phyloP scores from a whole-genome alignment of 92 coral and sea anemone genomes.

The Pocillopora grandis region DNA sequence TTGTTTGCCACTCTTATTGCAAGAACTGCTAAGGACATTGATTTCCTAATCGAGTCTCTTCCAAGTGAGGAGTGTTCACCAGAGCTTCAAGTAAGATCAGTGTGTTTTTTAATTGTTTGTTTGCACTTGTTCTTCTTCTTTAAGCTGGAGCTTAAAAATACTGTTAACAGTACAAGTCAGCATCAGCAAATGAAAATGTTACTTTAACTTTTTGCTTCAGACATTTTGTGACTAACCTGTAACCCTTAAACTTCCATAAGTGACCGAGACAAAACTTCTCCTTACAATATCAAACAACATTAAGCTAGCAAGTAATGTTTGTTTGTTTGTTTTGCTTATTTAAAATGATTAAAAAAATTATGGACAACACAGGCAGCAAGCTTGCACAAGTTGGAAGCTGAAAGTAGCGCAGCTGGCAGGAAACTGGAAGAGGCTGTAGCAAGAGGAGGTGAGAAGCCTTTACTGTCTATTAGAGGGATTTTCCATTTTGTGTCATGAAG shows the following conservation, averaged over 20 bases:
- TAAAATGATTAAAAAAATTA: neutral
- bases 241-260: too few species aligned
- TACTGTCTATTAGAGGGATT: neutral
- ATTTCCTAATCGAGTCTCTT: conserved; percentile 83
- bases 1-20: conserved; percentile 95
- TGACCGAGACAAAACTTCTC: too few species aligned
- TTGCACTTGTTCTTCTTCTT: neutral
- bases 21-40: conserved; percentile 95
- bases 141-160: neutral
- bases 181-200: too few species aligned
- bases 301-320: neutral
- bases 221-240: too few species aligned
- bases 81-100: conserved; percentile 78
- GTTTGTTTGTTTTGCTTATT: neutral
- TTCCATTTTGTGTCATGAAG: too few species aligned
- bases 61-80: conserved; percentile 97
- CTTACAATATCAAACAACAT: too few species aligned
- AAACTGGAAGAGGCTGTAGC: conserved; percentile 81
- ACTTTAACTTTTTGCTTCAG: too few species aligned
- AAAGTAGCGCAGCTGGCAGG: conserved; percentile 93
- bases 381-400: conserved; percentile 87
- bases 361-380: conserved; percentile 84
- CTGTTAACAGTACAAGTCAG: too few species aligned
- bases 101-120: neutral
- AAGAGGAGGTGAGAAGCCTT: conserved; percentile 14